Percentiles rank a stretch among this genome's conserved stretches.
phyloP scores from a whole-genome alignment of 2,113 vertebrate species.

The Pygoscelis antarcticus region DNA sequence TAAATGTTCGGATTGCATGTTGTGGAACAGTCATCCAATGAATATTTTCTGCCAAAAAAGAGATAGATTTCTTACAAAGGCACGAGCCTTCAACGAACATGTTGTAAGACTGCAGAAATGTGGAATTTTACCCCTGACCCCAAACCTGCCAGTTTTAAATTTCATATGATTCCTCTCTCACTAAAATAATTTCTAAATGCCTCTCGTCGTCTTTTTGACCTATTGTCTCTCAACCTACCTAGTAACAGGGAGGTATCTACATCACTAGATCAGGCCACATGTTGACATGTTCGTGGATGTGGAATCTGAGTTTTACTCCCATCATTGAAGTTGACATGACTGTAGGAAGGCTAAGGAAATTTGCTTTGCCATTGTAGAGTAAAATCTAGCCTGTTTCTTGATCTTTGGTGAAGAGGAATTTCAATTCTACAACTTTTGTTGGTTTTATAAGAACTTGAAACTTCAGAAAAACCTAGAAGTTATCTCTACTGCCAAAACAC shows the following conservation, averaged over 20 bases:
- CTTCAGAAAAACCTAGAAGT: not conserved
- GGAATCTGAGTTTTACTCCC: not conserved
- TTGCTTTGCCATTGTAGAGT: not conserved
- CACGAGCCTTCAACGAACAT: not conserved
- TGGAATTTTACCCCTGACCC: not conserved
- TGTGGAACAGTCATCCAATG: not conserved
- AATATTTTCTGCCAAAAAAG: not conserved
- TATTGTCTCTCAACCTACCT: not conserved
- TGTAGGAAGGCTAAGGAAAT: not conserved
- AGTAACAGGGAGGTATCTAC: not conserved
- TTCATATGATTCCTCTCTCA: not conserved
- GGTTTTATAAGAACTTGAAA: not conserved
- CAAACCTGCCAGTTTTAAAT: not conserved
- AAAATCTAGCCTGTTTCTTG: not conserved
- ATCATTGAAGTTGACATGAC: not conserved
- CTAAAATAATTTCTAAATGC: not conserved
- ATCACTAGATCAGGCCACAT: not conserved
- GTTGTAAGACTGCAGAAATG: not conserved
- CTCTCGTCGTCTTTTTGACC: not conserved
- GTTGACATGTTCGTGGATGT: not conserved
- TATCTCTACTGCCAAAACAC: not conserved
- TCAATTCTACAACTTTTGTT: not conserved
- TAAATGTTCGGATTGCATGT: not conserved
- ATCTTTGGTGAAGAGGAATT: not conserved
- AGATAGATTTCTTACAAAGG: not conserved